phyloP scores from a whole-genome alignment of 2,797 vertebrate species.

The Sebastes hopkinsi region DNA sequence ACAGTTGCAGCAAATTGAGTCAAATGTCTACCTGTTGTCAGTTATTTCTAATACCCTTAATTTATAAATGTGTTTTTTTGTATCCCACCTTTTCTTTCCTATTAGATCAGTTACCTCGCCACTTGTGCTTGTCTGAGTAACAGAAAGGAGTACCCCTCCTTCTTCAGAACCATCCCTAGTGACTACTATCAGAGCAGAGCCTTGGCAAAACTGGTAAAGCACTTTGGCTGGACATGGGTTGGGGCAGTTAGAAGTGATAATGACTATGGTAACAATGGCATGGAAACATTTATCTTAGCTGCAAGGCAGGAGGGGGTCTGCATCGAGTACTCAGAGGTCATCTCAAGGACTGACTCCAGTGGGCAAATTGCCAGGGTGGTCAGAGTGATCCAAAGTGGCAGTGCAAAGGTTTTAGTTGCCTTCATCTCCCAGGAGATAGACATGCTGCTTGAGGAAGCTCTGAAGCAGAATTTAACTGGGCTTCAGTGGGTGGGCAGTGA shows the following conservation, averaged over 20 bases:
- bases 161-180: constrained; percentile 84
- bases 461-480: too few species aligned
- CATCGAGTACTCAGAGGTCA: too few species aligned
- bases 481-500: too few species aligned
- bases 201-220: constrained; percentile 78
- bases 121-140: constrained; percentile 84
- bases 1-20: background rate
- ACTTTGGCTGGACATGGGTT: constrained; percentile 85
- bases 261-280: constrained; percentile 83
- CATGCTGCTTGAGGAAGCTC: too few species aligned
- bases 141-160: constrained; percentile 78
- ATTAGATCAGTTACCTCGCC: constrained; percentile 82
- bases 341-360: too few species aligned
- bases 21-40: background rate
- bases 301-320: constrained; percentile 69
- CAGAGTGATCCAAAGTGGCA: too few species aligned
- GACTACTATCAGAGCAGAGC: constrained; percentile 83
- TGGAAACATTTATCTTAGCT: constrained; percentile 77
- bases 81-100: background rate
- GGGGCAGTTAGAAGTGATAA: constrained; percentile 81
- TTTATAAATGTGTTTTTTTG: background rate
- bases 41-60: background rate
- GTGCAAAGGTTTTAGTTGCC: too few species aligned
- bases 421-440: too few species aligned
- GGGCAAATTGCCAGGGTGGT: too few species aligned